Conservation (phyloP, 2,888 invertebrate genomes). For the Drosophila mettleri region DNA sequence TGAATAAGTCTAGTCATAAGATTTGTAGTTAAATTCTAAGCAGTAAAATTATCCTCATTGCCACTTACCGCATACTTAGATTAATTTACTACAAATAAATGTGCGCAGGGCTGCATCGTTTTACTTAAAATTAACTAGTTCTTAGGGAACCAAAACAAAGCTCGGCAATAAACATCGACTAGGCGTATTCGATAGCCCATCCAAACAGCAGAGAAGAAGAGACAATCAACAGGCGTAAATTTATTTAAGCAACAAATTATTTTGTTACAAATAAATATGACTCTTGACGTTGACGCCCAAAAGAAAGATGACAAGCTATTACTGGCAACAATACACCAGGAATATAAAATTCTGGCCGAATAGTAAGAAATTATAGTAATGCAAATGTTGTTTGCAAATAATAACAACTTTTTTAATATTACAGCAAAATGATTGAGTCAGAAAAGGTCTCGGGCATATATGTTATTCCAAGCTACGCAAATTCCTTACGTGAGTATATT, state of each 20-base stretch:
- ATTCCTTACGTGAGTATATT: conserved; percentile 90
- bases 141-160: not conserved
- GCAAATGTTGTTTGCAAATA: conserved; percentile 5
- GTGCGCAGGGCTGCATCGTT: conserved; percentile 14
- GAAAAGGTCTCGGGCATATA: conserved; percentile 95
- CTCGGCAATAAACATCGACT: conserved; percentile 11
- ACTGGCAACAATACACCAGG: conserved; percentile 92
- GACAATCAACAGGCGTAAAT: conserved; percentile 3
- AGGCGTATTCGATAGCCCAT: conserved; percentile 5
- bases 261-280: conserved; percentile 71
- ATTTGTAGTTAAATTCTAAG: not conserved
- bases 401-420: conserved; percentile 32
- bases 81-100: conserved; percentile 13
- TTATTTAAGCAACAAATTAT: not conserved
- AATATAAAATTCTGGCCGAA: conserved; percentile 96
- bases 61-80: conserved; percentile 14
- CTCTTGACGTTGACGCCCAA: conserved; percentile 74
- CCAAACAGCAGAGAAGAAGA: conserved; percentile 6
- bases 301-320: conserved; percentile 87
- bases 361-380: conserved; percentile 89
- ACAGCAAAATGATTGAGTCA: conserved; percentile 92
- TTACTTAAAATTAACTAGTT: conserved; percentile 8
- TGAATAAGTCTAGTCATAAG: not conserved
- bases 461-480: conserved; percentile 95
- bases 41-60: not conserved